phyloP scores from a whole-genome alignment of 2,113 vertebrate species.

The Xyliphius kryptos region DNA sequence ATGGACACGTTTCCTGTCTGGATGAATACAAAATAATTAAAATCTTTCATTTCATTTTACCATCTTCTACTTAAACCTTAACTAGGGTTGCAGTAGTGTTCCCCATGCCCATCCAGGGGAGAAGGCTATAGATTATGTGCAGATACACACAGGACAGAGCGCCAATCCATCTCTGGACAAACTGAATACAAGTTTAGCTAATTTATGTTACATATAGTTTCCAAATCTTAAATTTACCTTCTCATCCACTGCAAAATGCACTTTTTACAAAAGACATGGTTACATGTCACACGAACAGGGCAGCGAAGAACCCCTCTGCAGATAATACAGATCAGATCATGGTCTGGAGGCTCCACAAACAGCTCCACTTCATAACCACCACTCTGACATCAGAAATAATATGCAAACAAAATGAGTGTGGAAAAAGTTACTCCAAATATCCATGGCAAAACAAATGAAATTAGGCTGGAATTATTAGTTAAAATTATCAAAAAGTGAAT shows the following conservation, averaged over 20 bases:
- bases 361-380: slow-evolving; percentile 77
- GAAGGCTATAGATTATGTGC: too few species aligned
- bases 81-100: too few species aligned
- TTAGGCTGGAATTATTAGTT: too few species aligned
- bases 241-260: slow-evolving; percentile 80
- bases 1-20: slow-evolving; percentile 64
- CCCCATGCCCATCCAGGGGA: too few species aligned
- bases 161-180: too few species aligned
- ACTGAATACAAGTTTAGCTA: too few species aligned
- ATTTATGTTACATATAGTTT: neutral
- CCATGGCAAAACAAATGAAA: too few species aligned
- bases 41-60: too few species aligned
- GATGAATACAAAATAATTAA: neutral
- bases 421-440: too few species aligned
- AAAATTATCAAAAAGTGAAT: too few species aligned
- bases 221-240: slow-evolving; percentile 55
- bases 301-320: slow-evolving; percentile 76
- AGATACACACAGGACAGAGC: too few species aligned
- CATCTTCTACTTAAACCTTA: too few species aligned
- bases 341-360: slow-evolving; percentile 72
- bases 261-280: slow-evolving; percentile 81
- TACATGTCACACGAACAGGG: slow-evolving; percentile 73
- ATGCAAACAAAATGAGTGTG: neutral
- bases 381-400: slow-evolving; percentile 57
- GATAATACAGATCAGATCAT: slow-evolving; percentile 76